phyloP scores from a whole-genome alignment of 2,797 vertebrate genomes.

The Poeciliopsis paucimaculata region DNA sequence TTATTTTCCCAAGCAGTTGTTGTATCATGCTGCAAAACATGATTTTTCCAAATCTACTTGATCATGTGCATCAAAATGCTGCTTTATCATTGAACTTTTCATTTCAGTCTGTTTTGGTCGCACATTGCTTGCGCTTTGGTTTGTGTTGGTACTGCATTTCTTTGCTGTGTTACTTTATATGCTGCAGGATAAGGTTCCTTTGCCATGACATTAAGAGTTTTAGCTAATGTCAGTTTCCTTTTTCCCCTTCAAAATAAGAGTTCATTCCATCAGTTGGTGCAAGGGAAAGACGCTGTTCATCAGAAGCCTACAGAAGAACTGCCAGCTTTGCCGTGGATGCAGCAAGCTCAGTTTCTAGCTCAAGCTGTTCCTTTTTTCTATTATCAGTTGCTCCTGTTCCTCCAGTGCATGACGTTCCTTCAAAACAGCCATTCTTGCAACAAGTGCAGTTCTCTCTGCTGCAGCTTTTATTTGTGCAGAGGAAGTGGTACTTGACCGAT shows the following conservation, averaged over 20 bases:
- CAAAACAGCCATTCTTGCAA: neutral
- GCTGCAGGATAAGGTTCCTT: neutral
- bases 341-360: conserved; percentile 1
- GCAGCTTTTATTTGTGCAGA: neutral
- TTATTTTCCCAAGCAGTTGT: neutral
- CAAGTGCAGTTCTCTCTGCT: neutral
- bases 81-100: neutral
- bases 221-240: neutral
- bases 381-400: neutral
- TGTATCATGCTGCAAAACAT: too few relatives aligned
- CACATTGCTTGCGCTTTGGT: neutral
- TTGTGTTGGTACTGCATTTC: too few relatives aligned
- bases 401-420: neutral
- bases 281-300: neutral
- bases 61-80: too few relatives aligned
- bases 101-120: neutral
- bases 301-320: neutral
- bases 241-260: conserved; percentile 7
- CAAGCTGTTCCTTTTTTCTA: conserved; percentile 7
- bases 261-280: neutral
- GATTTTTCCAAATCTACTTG: too few relatives aligned
- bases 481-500: neutral
- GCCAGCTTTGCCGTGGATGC: neutral
- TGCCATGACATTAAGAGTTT: neutral
- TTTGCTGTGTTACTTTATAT: too few relatives aligned